Evolutionary conservation across 2,113 vertebrate genomes (phyloP).

Genomic region (Poeciliopsis retropinna): DNA sequence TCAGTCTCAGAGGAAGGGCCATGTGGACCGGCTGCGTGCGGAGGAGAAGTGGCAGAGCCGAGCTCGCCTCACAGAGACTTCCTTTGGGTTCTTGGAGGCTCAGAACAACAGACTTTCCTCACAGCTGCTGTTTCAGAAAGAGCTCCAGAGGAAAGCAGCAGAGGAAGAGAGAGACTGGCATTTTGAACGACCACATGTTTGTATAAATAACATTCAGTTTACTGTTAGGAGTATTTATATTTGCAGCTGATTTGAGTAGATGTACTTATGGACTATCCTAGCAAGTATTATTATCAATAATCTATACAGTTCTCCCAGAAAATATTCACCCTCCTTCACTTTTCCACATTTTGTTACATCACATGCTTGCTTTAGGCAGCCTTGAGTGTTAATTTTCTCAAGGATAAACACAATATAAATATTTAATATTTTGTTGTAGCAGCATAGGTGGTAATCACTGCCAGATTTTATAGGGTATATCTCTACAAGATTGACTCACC

Average conservation of each 20-base stretch:
- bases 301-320: not conserved
- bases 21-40: constrained; percentile 78
- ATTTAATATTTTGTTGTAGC: no score
- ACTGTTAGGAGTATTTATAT: not conserved
- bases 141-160: constrained; percentile 31
- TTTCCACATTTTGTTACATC: no score
- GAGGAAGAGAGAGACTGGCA: constrained; percentile 55
- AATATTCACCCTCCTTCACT: not conserved
- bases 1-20: constrained; percentile 57
- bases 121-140: constrained; percentile 32
- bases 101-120: constrained; percentile 36
- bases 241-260: not conserved
- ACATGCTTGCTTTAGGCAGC: no score
- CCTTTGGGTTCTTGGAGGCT: constrained; percentile 83
- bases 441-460: no score
- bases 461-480: no score
- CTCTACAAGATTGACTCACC: no score
- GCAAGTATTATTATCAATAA: not conserved
- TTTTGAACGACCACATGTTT: constrained; percentile 79
- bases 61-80: constrained; percentile 82
- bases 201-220: constrained; percentile 11
- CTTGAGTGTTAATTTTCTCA: no score
- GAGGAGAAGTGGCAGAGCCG: constrained; percentile 84
- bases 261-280: not conserved
- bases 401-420: no score